Evolutionary conservation across 2,888 invertebrate species (phyloP), one percentile per base, ranked within the genome.

Genomic region (Marronus borbonicus): DNA sequence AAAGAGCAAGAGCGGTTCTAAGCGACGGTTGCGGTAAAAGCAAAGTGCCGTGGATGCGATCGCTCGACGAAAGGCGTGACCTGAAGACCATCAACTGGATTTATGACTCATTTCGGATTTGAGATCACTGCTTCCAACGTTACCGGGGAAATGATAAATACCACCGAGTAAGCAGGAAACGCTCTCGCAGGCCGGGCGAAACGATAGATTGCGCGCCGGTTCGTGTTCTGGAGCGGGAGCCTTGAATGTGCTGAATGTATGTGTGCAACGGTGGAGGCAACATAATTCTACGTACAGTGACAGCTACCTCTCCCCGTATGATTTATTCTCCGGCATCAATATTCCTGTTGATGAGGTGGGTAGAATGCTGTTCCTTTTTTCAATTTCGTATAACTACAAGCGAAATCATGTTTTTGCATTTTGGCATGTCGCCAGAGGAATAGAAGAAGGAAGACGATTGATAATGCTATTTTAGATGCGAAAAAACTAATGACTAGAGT

Each of bases 131-230:
- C 80, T 81, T 79, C 76, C 79, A 81, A 49, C 75, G 79, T 66
- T 77, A 70, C 80, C 78, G 81, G 83, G 52, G 84, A 84, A 84
- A 82, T 80, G 82, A 81, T 80, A 82, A 83, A 84, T 83, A 80
- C 83, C 79, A 81, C 82, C 80, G 80, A 68, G 82, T 80, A 79
- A 82, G 82, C 84, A 83, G 84, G 83, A 84, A 84, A 81, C 80
- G 80, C 80, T 66, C 55, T 72, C 78, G 76, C 80, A 81, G 17
- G 44, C 81, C 82, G 83, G 81, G 82, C 81, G 78, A 77, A 65
- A 75, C 77, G 79, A 81, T 82, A 76, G 68, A 79, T 77, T 52
- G 69, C 50, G 50, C 50, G 50, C 50, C 28, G 28, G 36, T 31
- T 55, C 69, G 36, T 44, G 66, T 62, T 28, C 62, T 31, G 24